These are phyloP conservation scores for Oopsacas minuta DNA, from an alignment of 37 sponge, comb jelly and placozoan genomes.

Conservation along the genomic window DNA sequence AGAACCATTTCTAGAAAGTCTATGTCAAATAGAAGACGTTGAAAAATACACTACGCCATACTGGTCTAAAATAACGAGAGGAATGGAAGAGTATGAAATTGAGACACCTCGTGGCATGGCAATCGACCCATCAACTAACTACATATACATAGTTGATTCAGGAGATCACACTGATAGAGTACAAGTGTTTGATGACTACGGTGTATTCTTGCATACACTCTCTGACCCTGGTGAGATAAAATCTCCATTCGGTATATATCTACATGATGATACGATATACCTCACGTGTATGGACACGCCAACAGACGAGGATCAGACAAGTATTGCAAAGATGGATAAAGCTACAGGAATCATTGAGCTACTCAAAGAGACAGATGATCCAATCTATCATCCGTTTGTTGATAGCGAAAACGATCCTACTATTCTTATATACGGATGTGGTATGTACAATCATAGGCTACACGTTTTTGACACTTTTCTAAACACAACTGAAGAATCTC, in stretches of 20 bases:
- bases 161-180: not conserved
- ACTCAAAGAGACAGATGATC: not conserved
- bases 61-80: not conserved
- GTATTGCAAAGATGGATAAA: slow-evolving; percentile 12
- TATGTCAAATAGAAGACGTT: not conserved
- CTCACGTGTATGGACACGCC: not conserved
- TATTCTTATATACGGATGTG: not conserved
- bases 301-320: not conserved
- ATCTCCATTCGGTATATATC: not conserved
- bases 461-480: not conserved
- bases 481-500: not conserved
- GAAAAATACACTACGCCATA: not conserved
- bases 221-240: not conserved
- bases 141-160: not conserved
- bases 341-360: not conserved
- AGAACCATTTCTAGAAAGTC: not conserved
- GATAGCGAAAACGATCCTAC: not conserved
- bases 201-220: not conserved
- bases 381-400: not conserved
- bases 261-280: not conserved
- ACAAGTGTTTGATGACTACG: not conserved
- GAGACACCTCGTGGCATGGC: not conserved
- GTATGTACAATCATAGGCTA: not conserved
- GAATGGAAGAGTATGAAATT: not conserved
- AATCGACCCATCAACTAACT: not conserved